Evolutionary conservation across 1,140 invertebrate genomes (phyloP).

Genomic region (Bilobella aurantiaca): DNA sequence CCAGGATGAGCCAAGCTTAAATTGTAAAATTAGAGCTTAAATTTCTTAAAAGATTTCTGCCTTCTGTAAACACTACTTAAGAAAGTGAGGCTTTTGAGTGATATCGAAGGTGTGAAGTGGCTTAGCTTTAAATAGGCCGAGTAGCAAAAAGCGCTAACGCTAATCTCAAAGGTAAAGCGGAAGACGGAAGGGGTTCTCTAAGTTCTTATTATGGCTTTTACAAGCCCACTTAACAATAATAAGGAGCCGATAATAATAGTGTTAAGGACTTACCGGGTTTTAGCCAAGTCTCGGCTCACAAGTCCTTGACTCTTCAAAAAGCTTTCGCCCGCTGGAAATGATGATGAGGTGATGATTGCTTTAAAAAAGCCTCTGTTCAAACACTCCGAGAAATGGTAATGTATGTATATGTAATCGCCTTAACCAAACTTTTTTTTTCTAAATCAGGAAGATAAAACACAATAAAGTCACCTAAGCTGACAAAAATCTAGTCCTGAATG

Average conservation of each 20-base stretch:
- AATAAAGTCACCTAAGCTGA: conserved; percentile 41
- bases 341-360: background rate
- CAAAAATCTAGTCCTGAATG: conserved; percentile 41
- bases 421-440: conserved; percentile 36
- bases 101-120: conserved; percentile 8
- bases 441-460: conserved; percentile 41
- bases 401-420: conserved; percentile 38
- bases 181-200: background rate
- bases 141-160: conserved; percentile 4
- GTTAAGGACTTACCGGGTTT: background rate
- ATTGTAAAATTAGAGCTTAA: background rate
- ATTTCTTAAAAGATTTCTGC: background rate
- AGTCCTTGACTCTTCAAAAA: background rate
- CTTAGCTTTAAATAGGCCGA: conserved; percentile 4
- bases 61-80: background rate
- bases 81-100: no score
- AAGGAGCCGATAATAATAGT: background rate
- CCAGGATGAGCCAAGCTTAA: background rate
- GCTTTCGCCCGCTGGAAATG: no score
- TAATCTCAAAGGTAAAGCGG: conserved; percentile 22
- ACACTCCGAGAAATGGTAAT: conserved; percentile 8
- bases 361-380: background rate
- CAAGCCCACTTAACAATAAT: conserved; percentile 3
- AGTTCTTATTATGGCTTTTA: background rate
- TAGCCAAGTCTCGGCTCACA: no score